phyloP scores from a whole-genome alignment of 2,888 invertebrate genomes.

The Ormyrus nitidulus region DNA sequence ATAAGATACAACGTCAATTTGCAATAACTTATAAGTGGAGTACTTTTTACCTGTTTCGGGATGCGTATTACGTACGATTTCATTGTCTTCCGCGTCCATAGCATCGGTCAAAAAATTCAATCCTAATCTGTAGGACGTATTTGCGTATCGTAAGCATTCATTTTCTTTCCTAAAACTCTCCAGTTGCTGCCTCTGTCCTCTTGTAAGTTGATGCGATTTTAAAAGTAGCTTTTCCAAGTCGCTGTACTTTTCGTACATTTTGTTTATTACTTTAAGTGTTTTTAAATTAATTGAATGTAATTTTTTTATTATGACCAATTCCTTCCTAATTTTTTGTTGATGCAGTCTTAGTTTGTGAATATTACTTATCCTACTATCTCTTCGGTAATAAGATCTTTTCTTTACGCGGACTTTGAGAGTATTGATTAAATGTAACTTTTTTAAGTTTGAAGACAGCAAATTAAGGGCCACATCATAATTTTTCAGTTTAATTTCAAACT shows the following conservation, averaged over 20 bases:
- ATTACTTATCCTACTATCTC: slow-evolving; percentile 6
- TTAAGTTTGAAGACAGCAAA: slow-evolving; percentile 28
- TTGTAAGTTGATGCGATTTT: slow-evolving; percentile 1
- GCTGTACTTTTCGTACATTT: slow-evolving; percentile 36
- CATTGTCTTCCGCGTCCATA: too few relatives aligned
- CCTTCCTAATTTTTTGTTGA: neutral
- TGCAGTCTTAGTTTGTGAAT: neutral
- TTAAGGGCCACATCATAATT: slow-evolving; percentile 19
- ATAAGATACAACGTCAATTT: too few relatives aligned
- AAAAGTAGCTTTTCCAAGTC: slow-evolving; percentile 35
- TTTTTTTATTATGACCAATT: slow-evolving; percentile 35
- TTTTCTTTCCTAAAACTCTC: slow-evolving; percentile 5
- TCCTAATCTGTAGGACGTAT: slow-evolving; percentile 7
- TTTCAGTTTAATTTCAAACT: slow-evolving; percentile 26
- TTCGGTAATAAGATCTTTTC: neutral
- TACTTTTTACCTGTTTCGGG: too few relatives aligned
- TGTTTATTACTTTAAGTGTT: slow-evolving; percentile 28
- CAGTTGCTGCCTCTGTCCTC: slow-evolving; percentile 5
- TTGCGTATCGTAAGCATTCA: slow-evolving; percentile 8
- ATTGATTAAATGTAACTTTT: slow-evolving; percentile 23
- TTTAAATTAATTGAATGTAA: slow-evolving; percentile 29
- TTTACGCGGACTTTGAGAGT: neutral
- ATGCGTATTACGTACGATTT: too few relatives aligned
- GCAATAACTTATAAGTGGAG: too few relatives aligned
- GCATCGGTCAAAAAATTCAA: neutral